Base-by-base conservation (phyloP, 1,140 invertebrate species). In the Belonocnema kinseyi region DNA sequence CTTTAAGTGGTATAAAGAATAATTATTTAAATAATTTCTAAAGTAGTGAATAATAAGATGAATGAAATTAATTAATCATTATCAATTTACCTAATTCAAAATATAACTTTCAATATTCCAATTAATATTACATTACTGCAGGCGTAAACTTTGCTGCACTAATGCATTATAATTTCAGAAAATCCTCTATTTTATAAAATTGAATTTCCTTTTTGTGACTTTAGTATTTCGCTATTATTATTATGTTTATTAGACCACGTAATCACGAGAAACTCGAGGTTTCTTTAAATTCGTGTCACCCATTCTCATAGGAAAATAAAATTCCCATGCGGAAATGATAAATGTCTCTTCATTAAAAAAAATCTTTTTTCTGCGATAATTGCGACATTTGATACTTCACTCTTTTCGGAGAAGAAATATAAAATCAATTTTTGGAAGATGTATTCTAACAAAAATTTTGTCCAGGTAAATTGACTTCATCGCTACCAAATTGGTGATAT, bases 191-290 rank as follows among this genome's bases (percentile, higher is more conserved):
- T 33, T 66, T 13, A n/a, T 40, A n/a, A 66, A 66, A 66, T 40
- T 66, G 16, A 40, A 33, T n/a, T 66, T 40, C 16, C n/a, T 14
- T 14, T 33, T 61, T 61, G 46, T 66, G 14, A 21, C 46, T 66
- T 66, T 16, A 21, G 14, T 66, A 66, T 66, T 66, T 66, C 58
- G 26, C 58, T 66, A 66, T 61, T 66, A 56, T 19, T 56, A 66
- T 66, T 66, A 66, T 66, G 12, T 14, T 33, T 66, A 66, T 66
- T 33, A 33, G 21, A 66, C 58, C 40, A 66, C 16, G 58, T 66
- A 40, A 33, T 40, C 8, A 66, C 26, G 26, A 66, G 26, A 33
- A 66, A 66, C 58, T 66, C 21, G 26, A 66, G 40, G 3, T 16
- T 12, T 66, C 58, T 40, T 66, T 14, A 13, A 66, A 66, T 66